Conservation (phyloP, 2,113 vertebrate species). For the Okapia johnstoni region DNA sequence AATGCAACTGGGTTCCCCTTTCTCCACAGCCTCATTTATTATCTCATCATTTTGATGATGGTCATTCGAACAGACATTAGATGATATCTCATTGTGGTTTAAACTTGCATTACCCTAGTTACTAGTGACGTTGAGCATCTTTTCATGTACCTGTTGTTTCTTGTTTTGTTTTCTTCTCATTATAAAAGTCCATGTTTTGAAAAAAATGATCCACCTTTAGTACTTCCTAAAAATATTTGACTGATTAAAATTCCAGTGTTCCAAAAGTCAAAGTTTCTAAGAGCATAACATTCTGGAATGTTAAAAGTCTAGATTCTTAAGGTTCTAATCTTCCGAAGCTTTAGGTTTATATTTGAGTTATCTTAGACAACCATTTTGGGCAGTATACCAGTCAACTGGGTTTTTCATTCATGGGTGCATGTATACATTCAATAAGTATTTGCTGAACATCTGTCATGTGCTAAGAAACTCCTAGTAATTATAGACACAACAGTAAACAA, state of each 20-base stretch:
- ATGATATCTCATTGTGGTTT: neutral
- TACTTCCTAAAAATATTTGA: neutral
- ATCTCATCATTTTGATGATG: accelerated
- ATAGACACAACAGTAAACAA: neutral
- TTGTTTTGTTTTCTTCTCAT: neutral
- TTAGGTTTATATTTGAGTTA: neutral
- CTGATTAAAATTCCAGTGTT: neutral
- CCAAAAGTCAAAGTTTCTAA: too few species aligned
- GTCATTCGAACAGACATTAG: neutral
- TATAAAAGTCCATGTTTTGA: neutral
- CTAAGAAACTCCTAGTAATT: neutral
- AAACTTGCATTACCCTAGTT: neutral
- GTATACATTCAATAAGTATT: neutral
- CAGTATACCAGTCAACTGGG: neutral
- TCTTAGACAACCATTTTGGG: neutral
- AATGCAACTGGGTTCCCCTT: neutral
- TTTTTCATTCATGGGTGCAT: neutral
- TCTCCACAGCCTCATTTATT: neutral
- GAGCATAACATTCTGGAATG: too few species aligned
- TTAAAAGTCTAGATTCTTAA: too few species aligned
- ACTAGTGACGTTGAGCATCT: accelerated
- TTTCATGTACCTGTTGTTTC: neutral
- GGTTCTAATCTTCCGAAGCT: too few species aligned
- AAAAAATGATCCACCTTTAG: neutral
- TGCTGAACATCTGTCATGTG: neutral